Conservation (phyloP, 2,888 invertebrate genomes). For the Pseudanteris insignis region DNA sequence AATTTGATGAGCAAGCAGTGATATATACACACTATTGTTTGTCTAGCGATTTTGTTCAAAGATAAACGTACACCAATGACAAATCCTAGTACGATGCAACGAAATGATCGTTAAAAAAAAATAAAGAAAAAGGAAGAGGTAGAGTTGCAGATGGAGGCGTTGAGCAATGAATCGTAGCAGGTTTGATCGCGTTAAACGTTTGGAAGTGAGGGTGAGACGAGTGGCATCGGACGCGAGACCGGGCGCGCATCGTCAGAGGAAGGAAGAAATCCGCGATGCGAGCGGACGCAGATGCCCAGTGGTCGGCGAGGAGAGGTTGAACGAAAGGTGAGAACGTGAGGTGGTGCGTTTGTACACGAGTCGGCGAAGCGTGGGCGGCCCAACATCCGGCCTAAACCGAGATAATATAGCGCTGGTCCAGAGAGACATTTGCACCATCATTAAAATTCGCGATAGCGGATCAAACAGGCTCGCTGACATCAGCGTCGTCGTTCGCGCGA, state of each 20-base stretch:
- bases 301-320: conserved; percentile 25
- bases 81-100: too few species aligned
- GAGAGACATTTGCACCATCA: conserved; percentile 66
- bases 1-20: too few species aligned
- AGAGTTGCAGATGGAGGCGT: too few species aligned
- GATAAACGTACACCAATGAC: too few species aligned
- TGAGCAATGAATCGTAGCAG: conserved; percentile 23
- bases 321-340: conserved; percentile 35
- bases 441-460: conserved; percentile 67
- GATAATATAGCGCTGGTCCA: conserved; percentile 65
- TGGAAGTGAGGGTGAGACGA: conserved; percentile 21
- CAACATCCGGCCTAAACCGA: conserved; percentile 65
- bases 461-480: conserved; percentile 66
- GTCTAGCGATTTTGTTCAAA: too few species aligned
- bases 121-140: too few species aligned
- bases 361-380: conserved; percentile 62
- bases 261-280: conserved; percentile 18
- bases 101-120: background rate
- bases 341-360: conserved; percentile 36
- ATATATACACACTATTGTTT: too few species aligned
- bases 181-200: conserved; percentile 25
- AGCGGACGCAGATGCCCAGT: background rate
- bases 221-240: conserved; percentile 35
- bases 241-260: conserved; percentile 12
- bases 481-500: conserved; percentile 64